phyloP scores from a whole-genome alignment of 1,140 invertebrate species.

The Varroa destructor region DNA sequence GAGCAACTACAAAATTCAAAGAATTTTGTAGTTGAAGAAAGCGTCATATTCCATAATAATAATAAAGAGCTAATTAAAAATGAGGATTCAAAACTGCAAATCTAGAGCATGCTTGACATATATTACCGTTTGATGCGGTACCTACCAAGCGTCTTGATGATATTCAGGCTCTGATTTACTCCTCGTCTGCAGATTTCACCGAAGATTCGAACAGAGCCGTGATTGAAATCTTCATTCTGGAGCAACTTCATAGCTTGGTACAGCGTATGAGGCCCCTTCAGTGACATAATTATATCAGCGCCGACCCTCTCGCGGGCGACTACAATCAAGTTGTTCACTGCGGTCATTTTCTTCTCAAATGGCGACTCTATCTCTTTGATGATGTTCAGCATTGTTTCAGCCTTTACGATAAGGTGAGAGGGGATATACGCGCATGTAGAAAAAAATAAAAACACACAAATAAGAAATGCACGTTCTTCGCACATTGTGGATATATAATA shows the following conservation, averaged over 20 bases:
- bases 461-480: neutral
- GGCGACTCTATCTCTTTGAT: slow-evolving; percentile 55
- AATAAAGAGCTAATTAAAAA: neutral
- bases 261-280: slow-evolving; percentile 52
- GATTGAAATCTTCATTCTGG: slow-evolving; percentile 55
- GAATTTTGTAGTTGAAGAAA: no score
- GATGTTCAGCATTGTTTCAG: slow-evolving; percentile 58
- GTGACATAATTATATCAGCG: slow-evolving; percentile 55
- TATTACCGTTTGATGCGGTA: neutral
- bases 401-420: slow-evolving; percentile 32
- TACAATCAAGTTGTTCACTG: slow-evolving; percentile 81
- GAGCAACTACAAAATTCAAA: no score
- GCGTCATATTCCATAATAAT: no score
- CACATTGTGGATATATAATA: slow-evolving; percentile 16
- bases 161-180: neutral
- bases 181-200: slow-evolving; percentile 57
- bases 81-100: neutral
- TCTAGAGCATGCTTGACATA: neutral
- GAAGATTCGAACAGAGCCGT: slow-evolving; percentile 51
- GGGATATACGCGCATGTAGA: neutral
- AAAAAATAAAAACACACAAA: slow-evolving; percentile 27
- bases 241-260: slow-evolving; percentile 58
- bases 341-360: slow-evolving; percentile 52
- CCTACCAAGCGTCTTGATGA: slow-evolving; percentile 15
- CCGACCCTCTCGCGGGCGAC: slow-evolving; percentile 71